phyloP scores from a whole-genome alignment of 2,113 vertebrate species.

The Paradisaea rubra region DNA sequence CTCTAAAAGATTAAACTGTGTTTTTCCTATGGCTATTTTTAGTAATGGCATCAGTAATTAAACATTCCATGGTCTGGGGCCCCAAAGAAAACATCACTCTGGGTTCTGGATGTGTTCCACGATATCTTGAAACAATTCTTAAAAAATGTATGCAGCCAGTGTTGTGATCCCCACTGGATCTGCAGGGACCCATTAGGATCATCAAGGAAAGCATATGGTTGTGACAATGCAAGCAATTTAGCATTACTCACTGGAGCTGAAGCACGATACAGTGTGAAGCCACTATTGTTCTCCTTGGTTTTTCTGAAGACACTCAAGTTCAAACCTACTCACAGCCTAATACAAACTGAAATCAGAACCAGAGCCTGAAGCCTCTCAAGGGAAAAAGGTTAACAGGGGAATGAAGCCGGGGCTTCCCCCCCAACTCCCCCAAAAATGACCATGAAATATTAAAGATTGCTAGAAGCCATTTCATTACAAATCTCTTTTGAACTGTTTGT shows the following conservation, averaged over 20 bases:
- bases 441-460: not conserved
- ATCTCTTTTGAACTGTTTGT: not conserved
- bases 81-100: constrained; percentile 39
- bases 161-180: not conserved
- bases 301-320: not conserved
- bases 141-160: not conserved
- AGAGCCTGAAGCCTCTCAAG: not conserved
- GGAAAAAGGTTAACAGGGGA: not conserved
- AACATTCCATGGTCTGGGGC: not conserved
- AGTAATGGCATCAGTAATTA: constrained; percentile 51
- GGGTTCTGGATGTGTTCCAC: constrained; percentile 14
- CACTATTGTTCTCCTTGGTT: not conserved
- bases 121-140: constrained; percentile 22
- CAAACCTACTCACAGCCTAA: not conserved
- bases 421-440: not conserved
- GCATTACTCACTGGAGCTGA: constrained; percentile 30
- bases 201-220: not conserved
- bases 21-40: constrained; percentile 41
- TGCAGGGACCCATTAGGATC: constrained; percentile 38
- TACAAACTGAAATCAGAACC: not conserved
- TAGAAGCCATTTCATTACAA: not conserved
- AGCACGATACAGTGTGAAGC: not conserved
- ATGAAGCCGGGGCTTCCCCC: not conserved
- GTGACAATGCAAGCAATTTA: constrained; percentile 15
- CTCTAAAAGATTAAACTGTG: constrained; percentile 12